Percentiles rank a stretch among this genome's conserved stretches.
phyloP scores from a whole-genome alignment of 1,140 invertebrate species.

The Solenopsis invicta region DNA sequence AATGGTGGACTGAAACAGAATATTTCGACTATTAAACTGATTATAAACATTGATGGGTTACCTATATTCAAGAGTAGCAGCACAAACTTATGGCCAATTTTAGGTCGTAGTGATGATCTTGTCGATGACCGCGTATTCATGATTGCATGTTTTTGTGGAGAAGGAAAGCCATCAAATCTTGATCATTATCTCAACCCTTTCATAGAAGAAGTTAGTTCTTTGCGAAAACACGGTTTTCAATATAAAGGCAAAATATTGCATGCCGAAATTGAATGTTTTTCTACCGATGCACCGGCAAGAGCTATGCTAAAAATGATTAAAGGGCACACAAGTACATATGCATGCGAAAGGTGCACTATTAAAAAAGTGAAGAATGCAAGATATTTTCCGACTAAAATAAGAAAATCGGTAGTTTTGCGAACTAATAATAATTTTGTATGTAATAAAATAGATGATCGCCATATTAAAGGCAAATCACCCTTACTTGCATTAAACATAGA shows the following conservation, averaged over 20 bases:
- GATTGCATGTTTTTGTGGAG: not conserved
- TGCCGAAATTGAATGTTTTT: slow-evolving; percentile 9
- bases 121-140: not conserved
- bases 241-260: slow-evolving; percentile 2
- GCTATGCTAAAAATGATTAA: slow-evolving; percentile 8
- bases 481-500: not conserved
- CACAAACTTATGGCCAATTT: not conserved
- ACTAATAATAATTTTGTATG: not conserved
- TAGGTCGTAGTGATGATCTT: not conserved
- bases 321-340: not conserved
- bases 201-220: slow-evolving; percentile 1
- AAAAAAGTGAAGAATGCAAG: not conserved
- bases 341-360: not conserved
- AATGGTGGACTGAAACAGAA: not conserved
- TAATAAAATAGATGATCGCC: not conserved
- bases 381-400: slow-evolving; percentile 16
- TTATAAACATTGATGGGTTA: slow-evolving; percentile 16
- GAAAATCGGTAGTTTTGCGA: not conserved
- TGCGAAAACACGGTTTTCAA: not conserved
- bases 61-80: slow-evolving; percentile 1
- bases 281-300: slow-evolving; percentile 10
- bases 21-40: not conserved
- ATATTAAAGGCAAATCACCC: not conserved
- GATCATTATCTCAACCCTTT: not conserved
- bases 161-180: not conserved